Evolutionary conservation across 2,888 invertebrate species (phyloP).

Genomic region (Synanthedon myopaeformis): DNA sequence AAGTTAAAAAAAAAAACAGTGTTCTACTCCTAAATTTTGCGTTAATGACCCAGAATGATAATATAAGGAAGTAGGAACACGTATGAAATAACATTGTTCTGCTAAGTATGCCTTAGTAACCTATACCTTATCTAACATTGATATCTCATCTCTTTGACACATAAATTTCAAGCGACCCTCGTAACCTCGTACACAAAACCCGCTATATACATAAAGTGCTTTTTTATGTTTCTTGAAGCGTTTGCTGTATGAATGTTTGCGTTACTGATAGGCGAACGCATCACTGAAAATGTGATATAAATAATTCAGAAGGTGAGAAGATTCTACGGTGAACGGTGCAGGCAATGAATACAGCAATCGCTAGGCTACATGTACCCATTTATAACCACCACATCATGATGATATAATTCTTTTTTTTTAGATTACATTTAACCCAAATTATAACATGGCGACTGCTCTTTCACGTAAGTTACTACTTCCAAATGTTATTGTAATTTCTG

Average conservation of each 20-base stretch:
- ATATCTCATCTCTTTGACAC: neutral
- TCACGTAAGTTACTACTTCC: too few species aligned
- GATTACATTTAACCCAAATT: too few species aligned
- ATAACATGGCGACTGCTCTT: too few species aligned
- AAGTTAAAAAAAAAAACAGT: too few species aligned
- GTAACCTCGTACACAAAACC: neutral
- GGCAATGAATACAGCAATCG: neutral
- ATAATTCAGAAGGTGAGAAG: conserved; percentile 29
- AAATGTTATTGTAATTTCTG: too few species aligned
- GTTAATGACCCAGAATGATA: too few species aligned
- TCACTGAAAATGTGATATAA: conserved; percentile 38
- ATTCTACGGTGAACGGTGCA: neutral
- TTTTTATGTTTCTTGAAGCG: conserved; percentile 33
- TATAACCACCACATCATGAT: neutral
- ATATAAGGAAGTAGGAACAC: too few species aligned
- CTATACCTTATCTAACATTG: neutral
- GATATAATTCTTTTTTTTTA: too few species aligned
- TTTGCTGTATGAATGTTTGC: conserved; percentile 26
- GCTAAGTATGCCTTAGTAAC: too few species aligned
- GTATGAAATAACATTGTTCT: too few species aligned
- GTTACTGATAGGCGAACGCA: conserved; percentile 36
- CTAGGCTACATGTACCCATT: neutral
- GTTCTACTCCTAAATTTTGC: too few species aligned
- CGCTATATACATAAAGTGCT: conserved; percentile 9
- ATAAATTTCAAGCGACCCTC: neutral